These are phyloP conservation scores for Pterocles burchelli DNA, from an alignment of 2,113 vertebrate genomes.

Conservation along the genomic window DNA sequence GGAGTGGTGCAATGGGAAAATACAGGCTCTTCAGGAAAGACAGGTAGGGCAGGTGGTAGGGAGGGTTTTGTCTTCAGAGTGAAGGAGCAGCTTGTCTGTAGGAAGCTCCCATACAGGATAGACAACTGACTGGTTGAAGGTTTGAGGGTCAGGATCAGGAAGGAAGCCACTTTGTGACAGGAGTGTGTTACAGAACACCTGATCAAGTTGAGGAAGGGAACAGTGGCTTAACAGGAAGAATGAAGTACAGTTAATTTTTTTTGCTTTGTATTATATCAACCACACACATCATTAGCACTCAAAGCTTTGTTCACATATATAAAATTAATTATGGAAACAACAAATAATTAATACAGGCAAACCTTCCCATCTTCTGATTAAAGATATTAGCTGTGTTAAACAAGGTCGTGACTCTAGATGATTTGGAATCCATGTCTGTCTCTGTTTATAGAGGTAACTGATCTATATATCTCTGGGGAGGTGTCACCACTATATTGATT, in stretches of 20 bases:
- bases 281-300: not conserved
- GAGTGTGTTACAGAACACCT: not conserved
- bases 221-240: not conserved
- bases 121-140: not conserved
- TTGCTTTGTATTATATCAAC: not conserved
- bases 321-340: not conserved
- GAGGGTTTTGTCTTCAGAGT: not conserved
- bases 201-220: not conserved
- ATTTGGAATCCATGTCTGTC: not conserved
- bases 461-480: not conserved
- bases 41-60: not conserved
- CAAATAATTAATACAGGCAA: not conserved
- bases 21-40: not conserved
- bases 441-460: not conserved
- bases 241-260: not conserved
- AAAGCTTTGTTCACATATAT: not conserved
- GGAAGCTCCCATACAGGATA: not conserved
- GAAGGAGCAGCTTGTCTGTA: not conserved
- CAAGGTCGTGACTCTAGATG: not conserved
- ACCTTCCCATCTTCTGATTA: not conserved
- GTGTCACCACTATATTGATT: not conserved
- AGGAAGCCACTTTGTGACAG: not conserved
- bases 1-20: not conserved
- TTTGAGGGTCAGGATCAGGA: not conserved
- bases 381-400: not conserved